A percentile compares a stretch with the other conserved stretches of the same genome.
Evolutionary conservation across 2,113 vertebrate species (phyloP).

Genomic region (Oncorhynchus keta): DNA sequence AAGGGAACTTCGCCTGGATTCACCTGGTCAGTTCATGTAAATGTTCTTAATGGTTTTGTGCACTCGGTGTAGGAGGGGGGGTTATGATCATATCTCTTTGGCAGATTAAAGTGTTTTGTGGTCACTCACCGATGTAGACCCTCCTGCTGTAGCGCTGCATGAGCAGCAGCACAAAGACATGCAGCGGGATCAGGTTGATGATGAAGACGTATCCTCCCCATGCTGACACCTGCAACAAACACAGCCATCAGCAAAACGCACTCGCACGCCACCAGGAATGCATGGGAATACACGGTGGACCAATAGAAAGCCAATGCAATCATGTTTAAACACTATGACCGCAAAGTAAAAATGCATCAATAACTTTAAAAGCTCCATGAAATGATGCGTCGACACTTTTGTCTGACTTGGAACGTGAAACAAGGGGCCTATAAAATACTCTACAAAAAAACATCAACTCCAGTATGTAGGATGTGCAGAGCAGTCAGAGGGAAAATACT

Average conservation of each 20-base stretch:
- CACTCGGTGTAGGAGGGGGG: too few relatives aligned
- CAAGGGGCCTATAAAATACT: too few relatives aligned
- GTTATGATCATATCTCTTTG: too few relatives aligned
- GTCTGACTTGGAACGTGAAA: too few relatives aligned
- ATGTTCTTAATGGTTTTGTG: too few relatives aligned
- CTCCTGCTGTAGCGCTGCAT: slow-evolving; percentile 98
- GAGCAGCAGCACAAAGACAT: slow-evolving; percentile 94
- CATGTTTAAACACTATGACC: neutral
- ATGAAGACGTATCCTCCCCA: slow-evolving; percentile 99
- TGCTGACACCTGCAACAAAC: slow-evolving; percentile 85
- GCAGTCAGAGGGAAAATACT: neutral
- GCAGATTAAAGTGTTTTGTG: slow-evolving; percentile 1
- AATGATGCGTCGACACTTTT: too few relatives aligned
- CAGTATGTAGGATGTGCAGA: too few relatives aligned
- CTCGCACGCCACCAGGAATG: neutral
- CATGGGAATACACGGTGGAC: neutral
- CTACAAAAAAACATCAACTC: too few relatives aligned
- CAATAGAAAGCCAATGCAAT: neutral
- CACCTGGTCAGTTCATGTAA: too few relatives aligned
- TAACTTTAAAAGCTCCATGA: too few relatives aligned
- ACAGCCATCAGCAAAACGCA: neutral
- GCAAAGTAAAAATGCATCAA: too few relatives aligned
- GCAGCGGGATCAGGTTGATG: slow-evolving; percentile 98
- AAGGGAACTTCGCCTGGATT: too few relatives aligned
- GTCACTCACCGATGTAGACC: slow-evolving; percentile 93